Evolutionary conservation across 2,888 invertebrate genomes (phyloP), one percentile per base, ranked within the genome.

Genomic region (Cistogaster globosa): DNA sequence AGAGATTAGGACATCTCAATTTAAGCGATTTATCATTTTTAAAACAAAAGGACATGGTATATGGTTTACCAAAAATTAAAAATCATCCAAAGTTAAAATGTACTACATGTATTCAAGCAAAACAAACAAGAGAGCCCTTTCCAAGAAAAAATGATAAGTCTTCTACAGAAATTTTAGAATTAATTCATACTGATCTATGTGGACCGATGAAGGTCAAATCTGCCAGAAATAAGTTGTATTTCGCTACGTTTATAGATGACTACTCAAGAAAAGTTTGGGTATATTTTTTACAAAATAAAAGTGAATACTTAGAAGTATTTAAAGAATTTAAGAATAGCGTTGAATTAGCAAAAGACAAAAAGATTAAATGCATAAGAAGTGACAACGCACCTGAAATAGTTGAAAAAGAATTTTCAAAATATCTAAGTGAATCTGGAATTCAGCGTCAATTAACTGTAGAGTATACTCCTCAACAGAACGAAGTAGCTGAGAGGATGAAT

Each of bases 391-490:
- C 20, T 9, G 71, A 71, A 62, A 16, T 62, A 18, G 65, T 51
- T 32, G 38, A 7, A 38, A 38, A 38, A 38, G 38, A 38, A 4
- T 38, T 38, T 38, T 38, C 12, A 38, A 12, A 38, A 26, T 26
- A 26, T 26, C 26, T 26, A 26, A 26, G 26, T 26, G 26, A 26
- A 26, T 26, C 26, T 26, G 83, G 82, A 8, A 84, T 84, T 32
- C 45, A 79, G 18, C 71, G 67, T 8, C 78, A 81, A 51, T 67
- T 63, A 26, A 82, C 75, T 14, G 69, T 63, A 32, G 58, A 74
- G 12, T 75, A 86, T 16, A 80, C 51, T 16, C 84, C 86, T 6
- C 74, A 83, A 32, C 80, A 85, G 53, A 83, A 86, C 38, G 78
- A 82, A 20, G 69, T 79, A 36, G 83, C 81, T 14, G 83, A 87